A percentile compares a stretch with the other conserved stretches of the same genome.
phyloP scores from a whole-genome alignment of 2,113 vertebrate genomes.

The Otolemur garnettii region DNA sequence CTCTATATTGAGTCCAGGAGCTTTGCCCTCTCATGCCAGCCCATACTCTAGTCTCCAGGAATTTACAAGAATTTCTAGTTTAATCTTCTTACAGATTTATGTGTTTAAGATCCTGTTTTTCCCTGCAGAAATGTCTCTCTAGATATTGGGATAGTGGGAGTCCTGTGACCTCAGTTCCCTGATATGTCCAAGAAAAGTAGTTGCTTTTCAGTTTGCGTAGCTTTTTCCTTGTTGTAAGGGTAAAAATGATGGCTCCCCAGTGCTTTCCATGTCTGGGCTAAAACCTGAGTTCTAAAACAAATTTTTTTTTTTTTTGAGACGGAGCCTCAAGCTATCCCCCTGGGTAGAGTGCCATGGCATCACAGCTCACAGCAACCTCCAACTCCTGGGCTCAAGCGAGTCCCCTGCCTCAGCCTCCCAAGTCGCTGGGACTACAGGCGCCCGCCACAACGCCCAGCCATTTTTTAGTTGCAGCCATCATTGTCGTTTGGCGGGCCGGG shows the following conservation, averaged over 20 bases:
- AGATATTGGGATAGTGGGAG: slow-evolving; percentile 15
- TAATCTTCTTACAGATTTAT: slow-evolving; percentile 12
- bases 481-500: too few relatives aligned
- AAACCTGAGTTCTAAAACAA: slow-evolving; percentile 51
- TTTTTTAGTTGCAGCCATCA: too few relatives aligned
- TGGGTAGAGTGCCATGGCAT: too few relatives aligned
- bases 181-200: slow-evolving; percentile 22
- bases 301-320: too few relatives aligned
- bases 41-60: not conserved
- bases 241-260: slow-evolving; percentile 9
- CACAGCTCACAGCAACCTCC: too few relatives aligned
- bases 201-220: slow-evolving; percentile 36
- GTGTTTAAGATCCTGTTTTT: not conserved
- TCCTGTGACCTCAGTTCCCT: slow-evolving; percentile 24
- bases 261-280: slow-evolving; percentile 4
- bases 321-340: too few relatives aligned
- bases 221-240: slow-evolving; percentile 26
- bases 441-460: too few relatives aligned
- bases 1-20: not conserved
- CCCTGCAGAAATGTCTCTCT: slow-evolving; percentile 23
- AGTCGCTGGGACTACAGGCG: too few relatives aligned
- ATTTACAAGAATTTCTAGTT: slow-evolving; percentile 59
- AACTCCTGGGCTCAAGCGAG: too few relatives aligned
- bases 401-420: too few relatives aligned
- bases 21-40: not conserved